Conservation (phyloP, 2,797 vertebrate species). For the Otus scops region DNA sequence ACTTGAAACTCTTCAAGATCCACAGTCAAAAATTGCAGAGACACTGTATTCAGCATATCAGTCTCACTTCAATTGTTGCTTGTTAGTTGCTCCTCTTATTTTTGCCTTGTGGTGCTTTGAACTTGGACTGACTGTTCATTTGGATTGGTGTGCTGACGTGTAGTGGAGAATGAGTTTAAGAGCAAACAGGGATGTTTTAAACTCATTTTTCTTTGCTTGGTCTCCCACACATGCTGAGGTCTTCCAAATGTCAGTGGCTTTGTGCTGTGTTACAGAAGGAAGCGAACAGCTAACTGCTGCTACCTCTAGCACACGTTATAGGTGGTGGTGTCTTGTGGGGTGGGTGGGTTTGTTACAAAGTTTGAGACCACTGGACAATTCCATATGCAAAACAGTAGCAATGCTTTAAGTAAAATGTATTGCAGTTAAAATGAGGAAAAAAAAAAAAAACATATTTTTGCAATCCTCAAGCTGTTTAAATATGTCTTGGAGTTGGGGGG, state of each 20-base stretch:
- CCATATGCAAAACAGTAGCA: not conserved
- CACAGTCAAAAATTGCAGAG: not conserved
- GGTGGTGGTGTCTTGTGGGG: not conserved
- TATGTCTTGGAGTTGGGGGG: too few relatives aligned
- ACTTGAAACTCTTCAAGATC: not conserved
- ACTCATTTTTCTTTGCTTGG: not conserved
- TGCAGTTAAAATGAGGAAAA: not conserved
- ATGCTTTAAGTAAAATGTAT: not conserved
- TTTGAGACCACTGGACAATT: not conserved
- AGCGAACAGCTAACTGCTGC: not conserved
- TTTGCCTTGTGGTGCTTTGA: not conserved
- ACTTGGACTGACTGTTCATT: not conserved
- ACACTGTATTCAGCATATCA: not conserved
- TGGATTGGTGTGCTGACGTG: not conserved
- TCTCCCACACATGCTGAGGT: not conserved
- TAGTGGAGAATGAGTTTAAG: not conserved
- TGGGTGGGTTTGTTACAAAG: not conserved
- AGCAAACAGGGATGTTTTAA: not conserved
- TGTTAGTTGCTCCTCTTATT: not conserved
- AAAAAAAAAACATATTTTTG: not conserved
- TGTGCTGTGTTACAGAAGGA: not conserved
- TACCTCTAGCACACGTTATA: rapidly evolving
- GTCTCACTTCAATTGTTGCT: not conserved
- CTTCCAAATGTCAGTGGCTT: not conserved
- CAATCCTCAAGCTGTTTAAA: not conserved